A percentile compares a stretch with the other conserved stretches of the same genome.
phyloP scores from a whole-genome alignment of 2,888 invertebrate genomes.

The Drosophila birchii region DNA sequence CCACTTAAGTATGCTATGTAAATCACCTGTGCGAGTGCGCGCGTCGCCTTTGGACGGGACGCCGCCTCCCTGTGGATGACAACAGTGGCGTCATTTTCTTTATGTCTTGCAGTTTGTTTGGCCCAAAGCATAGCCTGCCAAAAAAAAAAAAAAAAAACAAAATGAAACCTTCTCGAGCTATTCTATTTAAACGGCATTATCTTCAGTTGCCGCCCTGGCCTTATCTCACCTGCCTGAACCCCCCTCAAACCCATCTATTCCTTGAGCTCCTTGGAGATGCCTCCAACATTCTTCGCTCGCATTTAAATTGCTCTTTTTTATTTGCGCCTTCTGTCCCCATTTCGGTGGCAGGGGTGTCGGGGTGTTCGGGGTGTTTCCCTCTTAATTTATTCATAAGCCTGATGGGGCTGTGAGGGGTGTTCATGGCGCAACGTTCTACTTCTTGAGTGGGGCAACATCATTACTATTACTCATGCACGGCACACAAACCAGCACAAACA shows the following conservation, averaged over 20 bases:
- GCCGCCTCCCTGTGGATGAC: constrained; percentile 24
- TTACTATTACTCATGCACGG: constrained; percentile 76
- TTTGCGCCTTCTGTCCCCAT: constrained; percentile 55
- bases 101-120: constrained; percentile 69
- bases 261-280: constrained; percentile 28
- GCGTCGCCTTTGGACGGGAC: neutral
- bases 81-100: constrained; percentile 70
- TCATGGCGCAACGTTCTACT: constrained; percentile 36
- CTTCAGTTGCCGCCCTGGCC: constrained; percentile 57
- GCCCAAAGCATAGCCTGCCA: constrained; percentile 46
- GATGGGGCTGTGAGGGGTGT: constrained; percentile 54
- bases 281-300: constrained; percentile 44
- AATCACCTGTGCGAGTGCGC: constrained; percentile 75
- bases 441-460: constrained; percentile 73
- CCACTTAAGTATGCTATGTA: constrained; percentile 81
- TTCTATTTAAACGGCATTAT: constrained; percentile 80
- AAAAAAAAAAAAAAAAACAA: neutral
- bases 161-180: constrained; percentile 40
- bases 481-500: constrained; percentile 48
- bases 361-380: constrained; percentile 34
- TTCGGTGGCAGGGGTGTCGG: constrained; percentile 33
- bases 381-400: constrained; percentile 81
- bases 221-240: constrained; percentile 40
- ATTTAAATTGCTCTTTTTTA: constrained; percentile 75
- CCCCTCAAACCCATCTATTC: neutral